Evolutionary conservation across 2,797 vertebrate species (phyloP), one percentile per base, ranked within the genome.

Genomic region (Pseudopleuronectes americanus): DNA sequence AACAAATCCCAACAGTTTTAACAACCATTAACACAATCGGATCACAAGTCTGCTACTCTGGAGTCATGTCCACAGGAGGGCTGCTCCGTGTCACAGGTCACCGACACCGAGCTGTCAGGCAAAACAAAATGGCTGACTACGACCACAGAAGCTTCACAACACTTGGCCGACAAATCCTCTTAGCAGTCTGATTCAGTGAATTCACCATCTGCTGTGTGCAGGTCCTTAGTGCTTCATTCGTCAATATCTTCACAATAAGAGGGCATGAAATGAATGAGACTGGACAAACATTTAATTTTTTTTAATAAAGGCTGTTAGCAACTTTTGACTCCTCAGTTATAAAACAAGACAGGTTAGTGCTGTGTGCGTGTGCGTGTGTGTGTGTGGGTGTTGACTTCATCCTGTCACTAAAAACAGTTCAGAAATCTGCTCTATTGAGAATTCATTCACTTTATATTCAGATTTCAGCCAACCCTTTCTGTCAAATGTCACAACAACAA

Each of bases 111-210:
- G 58, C 26, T 47, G n/a, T 48, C 14, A 24, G 55, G 36, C 31
- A 56, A 53, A 49, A 28, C 17, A 26, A 65, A 48, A 70, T 3
- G 17, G 38, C 17, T 4, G 23, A 10, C 38, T 38, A 22, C 0
- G 4, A 56, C 56, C 31, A 45, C 43, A 28, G 43, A 33, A 59
- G 71, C 56, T 67, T 67, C 76, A 57, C 45, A 65, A 80, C 69
- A 64, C 47, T 59, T 8, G 41, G 57, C 22, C 63, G 52, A 66
- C 56, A 85, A 89, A 91, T 90, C 84, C 83, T 81, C 83, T 90
- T 80, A 89, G 53, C 41, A 0, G 53, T 70, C 73, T 74, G 70
- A 59, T 56, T 84, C 38, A 66, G 51, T 21, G 38, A 69, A 68
- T 69, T 64, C 54, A 68, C 84, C 82, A 76, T 80, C 86, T 87